Evolutionary conservation across 2,113 vertebrate species (phyloP).

Genomic region (Hippocampus barbouri): DNA sequence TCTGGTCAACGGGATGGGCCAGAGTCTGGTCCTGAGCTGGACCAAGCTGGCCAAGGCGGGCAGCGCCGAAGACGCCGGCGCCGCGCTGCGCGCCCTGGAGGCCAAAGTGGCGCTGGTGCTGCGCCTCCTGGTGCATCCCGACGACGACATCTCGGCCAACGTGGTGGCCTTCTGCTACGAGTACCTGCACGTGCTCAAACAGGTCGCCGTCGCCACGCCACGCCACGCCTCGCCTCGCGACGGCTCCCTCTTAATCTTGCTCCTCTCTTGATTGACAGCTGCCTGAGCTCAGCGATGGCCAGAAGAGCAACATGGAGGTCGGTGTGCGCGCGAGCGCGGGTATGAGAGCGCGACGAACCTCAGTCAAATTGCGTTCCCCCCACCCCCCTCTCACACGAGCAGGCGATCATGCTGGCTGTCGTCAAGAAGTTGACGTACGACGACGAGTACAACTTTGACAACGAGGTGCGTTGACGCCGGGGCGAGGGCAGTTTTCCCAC

Average conservation of each 20-base stretch:
- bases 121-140: slow-evolving; percentile 88
- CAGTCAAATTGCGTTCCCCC: neutral
- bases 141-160: slow-evolving; percentile 96
- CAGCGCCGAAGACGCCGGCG: slow-evolving; percentile 80
- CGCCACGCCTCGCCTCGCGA: neutral
- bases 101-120: slow-evolving; percentile 89
- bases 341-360: neutral
- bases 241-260: neutral
- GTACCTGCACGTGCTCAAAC: slow-evolving; percentile 96
- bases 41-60: slow-evolving; percentile 85
- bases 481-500: neutral
- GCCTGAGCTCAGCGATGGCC: slow-evolving; percentile 84
- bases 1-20: slow-evolving; percentile 97
- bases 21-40: slow-evolving; percentile 95
- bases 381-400: neutral
- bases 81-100: slow-evolving; percentile 86
- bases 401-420: slow-evolving; percentile 95
- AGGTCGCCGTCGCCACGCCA: slow-evolving; percentile 64
- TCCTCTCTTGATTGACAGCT: slow-evolving; percentile 71
- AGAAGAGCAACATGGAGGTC: slow-evolving; percentile 92
- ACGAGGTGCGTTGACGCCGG: slow-evolving; percentile 78
- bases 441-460: slow-evolving; percentile 99
- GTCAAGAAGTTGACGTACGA: slow-evolving; percentile 98
- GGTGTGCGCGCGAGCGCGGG: slow-evolving; percentile 16
- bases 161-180: slow-evolving; percentile 96